These are phyloP conservation scores for Scaptomyza montana DNA, from an alignment of 1,140 invertebrate genomes.

Conservation along the genomic window DNA sequence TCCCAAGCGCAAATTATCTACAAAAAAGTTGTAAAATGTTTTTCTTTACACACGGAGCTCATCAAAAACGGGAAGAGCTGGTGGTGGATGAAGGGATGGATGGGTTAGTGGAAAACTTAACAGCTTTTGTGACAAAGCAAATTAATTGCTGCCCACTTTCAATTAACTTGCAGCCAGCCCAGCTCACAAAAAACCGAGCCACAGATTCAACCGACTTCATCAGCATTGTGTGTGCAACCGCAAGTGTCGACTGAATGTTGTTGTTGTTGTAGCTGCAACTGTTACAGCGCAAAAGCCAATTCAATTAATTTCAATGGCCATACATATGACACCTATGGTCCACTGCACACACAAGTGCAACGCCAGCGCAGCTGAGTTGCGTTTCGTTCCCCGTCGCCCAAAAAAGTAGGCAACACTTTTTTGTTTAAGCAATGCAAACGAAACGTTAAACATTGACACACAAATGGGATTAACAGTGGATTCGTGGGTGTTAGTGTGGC, in stretches of 20 bases:
- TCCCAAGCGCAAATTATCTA: conserved; percentile 63
- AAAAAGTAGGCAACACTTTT: conserved; percentile 50
- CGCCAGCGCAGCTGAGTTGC: neutral
- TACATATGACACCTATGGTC: conserved; percentile 80
- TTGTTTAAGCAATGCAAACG: conserved; percentile 38
- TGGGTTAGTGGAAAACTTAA: conserved; percentile 48
- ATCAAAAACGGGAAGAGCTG: neutral
- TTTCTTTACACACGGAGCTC: conserved; percentile 41
- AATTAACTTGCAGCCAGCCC: conserved; percentile 66
- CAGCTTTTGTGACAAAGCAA: conserved; percentile 79
- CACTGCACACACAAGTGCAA: conserved; percentile 53
- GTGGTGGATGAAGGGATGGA: neutral
- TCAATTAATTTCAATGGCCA: conserved; percentile 79
- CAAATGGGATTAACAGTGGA: neutral
- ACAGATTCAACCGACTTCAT: conserved; percentile 33
- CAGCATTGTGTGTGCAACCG: conserved; percentile 60
- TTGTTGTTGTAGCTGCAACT: conserved; percentile 32
- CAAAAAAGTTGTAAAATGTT: conserved; percentile 61
- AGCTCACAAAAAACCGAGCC: conserved; percentile 24
- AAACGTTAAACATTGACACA: conserved; percentile 29
- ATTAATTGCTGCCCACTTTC: conserved; percentile 80
- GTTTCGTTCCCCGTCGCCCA: conserved; percentile 5
- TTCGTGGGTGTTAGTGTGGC: neutral
- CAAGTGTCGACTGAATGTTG: conserved; percentile 49
- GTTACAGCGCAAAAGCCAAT: conserved; percentile 68